These are phyloP conservation scores for Liasis olivaceus DNA, from an alignment of 2,797 vertebrate genomes.

Conservation along the genomic window DNA sequence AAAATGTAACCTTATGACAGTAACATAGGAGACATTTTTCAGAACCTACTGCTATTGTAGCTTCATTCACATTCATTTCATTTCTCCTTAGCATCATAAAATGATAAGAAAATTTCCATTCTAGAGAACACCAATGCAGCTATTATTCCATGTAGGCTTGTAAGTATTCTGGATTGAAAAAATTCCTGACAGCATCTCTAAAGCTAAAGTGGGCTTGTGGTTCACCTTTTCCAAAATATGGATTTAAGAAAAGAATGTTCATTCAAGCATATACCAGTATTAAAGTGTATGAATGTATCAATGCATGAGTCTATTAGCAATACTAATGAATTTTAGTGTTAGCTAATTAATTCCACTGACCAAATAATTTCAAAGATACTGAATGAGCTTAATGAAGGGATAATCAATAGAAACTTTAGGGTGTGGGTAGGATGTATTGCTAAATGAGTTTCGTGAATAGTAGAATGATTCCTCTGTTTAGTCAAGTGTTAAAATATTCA, in stretches of 20 bases:
- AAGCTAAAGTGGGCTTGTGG: neutral
- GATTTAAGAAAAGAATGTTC: neutral
- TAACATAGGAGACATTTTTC: neutral
- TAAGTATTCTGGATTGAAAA: neutral
- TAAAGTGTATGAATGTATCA: neutral
- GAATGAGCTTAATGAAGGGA: conserved; percentile 48
- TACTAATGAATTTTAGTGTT: conserved; percentile 45
- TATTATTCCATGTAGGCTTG: neutral
- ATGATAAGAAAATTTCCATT: neutral
- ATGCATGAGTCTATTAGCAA: neutral
- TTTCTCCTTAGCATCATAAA: neutral
- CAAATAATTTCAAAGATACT: conserved; percentile 53
- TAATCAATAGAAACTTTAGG: conserved; percentile 52
- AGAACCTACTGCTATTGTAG: neutral
- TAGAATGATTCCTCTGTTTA: conserved; percentile 72
- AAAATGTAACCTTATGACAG: conserved; percentile 14
- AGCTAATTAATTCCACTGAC: conserved; percentile 45
- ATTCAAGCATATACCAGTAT: neutral
- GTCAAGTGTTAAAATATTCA: conserved; percentile 77
- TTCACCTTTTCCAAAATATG: neutral
- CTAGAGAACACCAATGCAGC: neutral
- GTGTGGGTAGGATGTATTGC: conserved; percentile 56
- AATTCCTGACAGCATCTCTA: neutral
- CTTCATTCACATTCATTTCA: neutral
- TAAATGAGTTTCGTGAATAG: conserved; percentile 69